These are phyloP conservation scores for Chorisops tibialis DNA, from an alignment of 2,888 invertebrate species.

Conservation along the genomic window DNA sequence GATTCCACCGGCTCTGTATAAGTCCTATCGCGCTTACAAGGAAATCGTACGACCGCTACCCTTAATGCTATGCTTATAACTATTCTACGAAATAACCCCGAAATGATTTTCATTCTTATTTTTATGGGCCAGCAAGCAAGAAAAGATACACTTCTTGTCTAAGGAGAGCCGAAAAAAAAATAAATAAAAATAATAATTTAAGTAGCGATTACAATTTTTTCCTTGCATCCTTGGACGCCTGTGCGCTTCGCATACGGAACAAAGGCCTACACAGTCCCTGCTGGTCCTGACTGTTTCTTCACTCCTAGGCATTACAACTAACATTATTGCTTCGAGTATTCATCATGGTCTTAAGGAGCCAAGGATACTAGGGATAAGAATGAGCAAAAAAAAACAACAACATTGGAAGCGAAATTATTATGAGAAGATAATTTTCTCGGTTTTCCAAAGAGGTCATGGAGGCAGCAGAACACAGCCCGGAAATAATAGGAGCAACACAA, in stretches of 20 bases:
- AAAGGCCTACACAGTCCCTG: too few relatives aligned
- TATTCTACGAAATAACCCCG: background rate
- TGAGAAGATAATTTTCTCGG: slow-evolving; percentile 14
- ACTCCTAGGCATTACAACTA: background rate
- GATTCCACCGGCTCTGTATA: background rate
- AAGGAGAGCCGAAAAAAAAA: slow-evolving; percentile 12
- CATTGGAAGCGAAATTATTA: slow-evolving; percentile 11
- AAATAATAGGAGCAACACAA: background rate
- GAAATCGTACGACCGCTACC: background rate
- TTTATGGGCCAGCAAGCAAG: slow-evolving; percentile 2
- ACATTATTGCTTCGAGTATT: slow-evolving; percentile 14
- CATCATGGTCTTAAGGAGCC: slow-evolving; percentile 11
- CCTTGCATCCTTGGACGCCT: background rate
- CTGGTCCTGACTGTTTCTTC: background rate
- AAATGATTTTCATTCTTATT: slow-evolving; percentile 13
- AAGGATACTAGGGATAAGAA: slow-evolving; percentile 5
- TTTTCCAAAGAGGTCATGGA: background rate
- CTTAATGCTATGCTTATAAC: background rate
- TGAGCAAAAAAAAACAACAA: background rate
- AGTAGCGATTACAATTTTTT: slow-evolving; percentile 8
- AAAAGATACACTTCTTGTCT: slow-evolving; percentile 9
- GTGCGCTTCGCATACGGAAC: too few relatives aligned
- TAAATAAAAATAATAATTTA: slow-evolving; percentile 21
- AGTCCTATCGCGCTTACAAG: background rate
- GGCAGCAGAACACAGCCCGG: background rate